phyloP scores from a whole-genome alignment of 2,797 vertebrate genomes.

The Chaetophractus vellerosus region DNA sequence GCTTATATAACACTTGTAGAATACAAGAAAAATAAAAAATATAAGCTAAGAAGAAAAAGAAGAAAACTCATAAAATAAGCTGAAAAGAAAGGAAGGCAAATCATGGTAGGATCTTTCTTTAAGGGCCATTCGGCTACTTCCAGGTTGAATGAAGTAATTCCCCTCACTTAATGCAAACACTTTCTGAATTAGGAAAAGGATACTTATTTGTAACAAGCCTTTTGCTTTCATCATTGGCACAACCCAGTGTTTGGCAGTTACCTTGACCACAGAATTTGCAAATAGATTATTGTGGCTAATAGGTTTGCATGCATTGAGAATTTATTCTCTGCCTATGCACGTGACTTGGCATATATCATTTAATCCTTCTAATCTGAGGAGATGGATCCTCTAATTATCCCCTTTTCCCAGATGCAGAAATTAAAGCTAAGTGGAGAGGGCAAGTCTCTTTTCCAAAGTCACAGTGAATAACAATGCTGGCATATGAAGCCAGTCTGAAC shows the following conservation, averaged over 20 bases:
- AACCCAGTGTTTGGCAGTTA: background rate
- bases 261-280: background rate
- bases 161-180: background rate
- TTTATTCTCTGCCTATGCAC: background rate
- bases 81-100: background rate
- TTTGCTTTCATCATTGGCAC: slow-evolving; percentile 9
- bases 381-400: background rate
- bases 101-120: background rate
- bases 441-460: background rate
- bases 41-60: background rate
- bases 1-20: background rate
- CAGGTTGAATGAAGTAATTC: background rate
- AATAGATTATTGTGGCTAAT: background rate
- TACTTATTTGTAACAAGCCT: background rate
- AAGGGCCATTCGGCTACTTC: background rate
- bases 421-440: background rate
- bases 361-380: background rate
- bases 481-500: background rate
- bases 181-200: background rate
- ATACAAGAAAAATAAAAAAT: slow-evolving; percentile 8
- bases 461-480: background rate
- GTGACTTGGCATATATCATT: background rate
- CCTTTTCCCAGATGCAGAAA: background rate
- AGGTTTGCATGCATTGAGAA: background rate
- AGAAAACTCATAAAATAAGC: background rate